Conservation (phyloP, 2,888 invertebrate species). For the Callimorpha dominula region DNA sequence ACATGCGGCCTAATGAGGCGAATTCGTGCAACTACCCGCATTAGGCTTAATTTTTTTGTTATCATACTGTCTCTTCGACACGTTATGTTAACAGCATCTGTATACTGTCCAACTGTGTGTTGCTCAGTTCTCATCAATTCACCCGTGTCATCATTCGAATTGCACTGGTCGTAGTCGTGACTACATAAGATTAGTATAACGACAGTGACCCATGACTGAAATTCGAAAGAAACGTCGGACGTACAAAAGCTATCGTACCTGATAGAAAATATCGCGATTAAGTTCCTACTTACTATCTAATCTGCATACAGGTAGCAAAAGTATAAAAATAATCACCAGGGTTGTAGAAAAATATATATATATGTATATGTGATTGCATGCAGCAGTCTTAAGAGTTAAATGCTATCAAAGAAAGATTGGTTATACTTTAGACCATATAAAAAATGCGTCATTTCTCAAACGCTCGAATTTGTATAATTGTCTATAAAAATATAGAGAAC, state of each 20-base stretch:
- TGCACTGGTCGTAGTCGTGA: too few species aligned
- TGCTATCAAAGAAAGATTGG: too few species aligned
- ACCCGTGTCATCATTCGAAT: too few species aligned
- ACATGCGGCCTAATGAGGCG: not conserved
- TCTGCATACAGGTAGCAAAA: too few species aligned
- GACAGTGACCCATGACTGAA: not conserved
- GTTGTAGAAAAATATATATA: not conserved
- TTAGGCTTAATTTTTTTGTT: not conserved
- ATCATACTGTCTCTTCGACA: not conserved
- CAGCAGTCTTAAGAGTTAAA: too few species aligned
- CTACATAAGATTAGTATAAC: not conserved
- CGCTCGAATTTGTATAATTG: constrained; percentile 1
- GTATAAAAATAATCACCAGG: not conserved
- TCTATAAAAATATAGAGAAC: constrained; percentile 10
- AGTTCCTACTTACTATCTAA: not conserved
- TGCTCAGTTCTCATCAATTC: too few species aligned
- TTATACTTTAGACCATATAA: not conserved
- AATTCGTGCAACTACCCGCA: not conserved
- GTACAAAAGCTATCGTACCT: not conserved
- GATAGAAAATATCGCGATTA: not conserved
- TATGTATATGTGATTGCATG: too few species aligned
- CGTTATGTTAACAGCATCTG: too few species aligned
- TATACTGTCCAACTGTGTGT: too few species aligned
- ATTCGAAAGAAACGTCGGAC: not conserved
- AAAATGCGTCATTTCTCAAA: not conserved